These are phyloP conservation scores for Copsychus sechellarum DNA, from an alignment of 2,113 vertebrate genomes.

Conservation along the genomic window DNA sequence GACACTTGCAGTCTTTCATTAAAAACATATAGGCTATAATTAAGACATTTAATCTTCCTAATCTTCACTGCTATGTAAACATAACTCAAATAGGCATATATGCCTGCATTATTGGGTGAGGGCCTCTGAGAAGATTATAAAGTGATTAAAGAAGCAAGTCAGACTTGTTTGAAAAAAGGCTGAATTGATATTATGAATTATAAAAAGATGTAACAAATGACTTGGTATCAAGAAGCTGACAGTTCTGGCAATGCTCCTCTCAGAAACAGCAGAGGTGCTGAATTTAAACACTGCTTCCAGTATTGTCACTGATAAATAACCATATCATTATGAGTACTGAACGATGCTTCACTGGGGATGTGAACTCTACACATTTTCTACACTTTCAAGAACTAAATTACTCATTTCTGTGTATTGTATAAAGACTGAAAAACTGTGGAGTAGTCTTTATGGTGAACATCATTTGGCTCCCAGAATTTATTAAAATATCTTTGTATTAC, in stretches of 20 bases:
- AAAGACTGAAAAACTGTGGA: neutral
- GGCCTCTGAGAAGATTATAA: neutral
- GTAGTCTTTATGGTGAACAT: neutral
- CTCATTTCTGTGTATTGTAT: neutral
- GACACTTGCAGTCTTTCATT: neutral
- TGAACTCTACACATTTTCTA: neutral
- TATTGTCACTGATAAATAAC: neutral
- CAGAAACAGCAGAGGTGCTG: neutral
- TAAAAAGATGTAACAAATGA: neutral
- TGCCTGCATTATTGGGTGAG: neutral
- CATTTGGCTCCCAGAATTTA: neutral
- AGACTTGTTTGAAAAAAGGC: neutral
- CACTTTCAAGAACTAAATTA: neutral
- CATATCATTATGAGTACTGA: neutral
- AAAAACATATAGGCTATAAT: neutral
- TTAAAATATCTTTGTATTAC: neutral
- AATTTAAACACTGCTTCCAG: neutral
- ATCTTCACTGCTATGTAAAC: neutral
- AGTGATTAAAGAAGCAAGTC: neutral
- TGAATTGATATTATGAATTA: neutral
- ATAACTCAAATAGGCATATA: neutral
- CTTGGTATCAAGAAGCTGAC: neutral
- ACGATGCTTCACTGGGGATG: neutral
- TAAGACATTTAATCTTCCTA: neutral
- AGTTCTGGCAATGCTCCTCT: neutral